Evolutionary conservation across 53 echinoderm and acorn worm genomes (phyloP), one percentile per base, ranked within the genome.

Genomic region (Echinarachnius parma): DNA sequence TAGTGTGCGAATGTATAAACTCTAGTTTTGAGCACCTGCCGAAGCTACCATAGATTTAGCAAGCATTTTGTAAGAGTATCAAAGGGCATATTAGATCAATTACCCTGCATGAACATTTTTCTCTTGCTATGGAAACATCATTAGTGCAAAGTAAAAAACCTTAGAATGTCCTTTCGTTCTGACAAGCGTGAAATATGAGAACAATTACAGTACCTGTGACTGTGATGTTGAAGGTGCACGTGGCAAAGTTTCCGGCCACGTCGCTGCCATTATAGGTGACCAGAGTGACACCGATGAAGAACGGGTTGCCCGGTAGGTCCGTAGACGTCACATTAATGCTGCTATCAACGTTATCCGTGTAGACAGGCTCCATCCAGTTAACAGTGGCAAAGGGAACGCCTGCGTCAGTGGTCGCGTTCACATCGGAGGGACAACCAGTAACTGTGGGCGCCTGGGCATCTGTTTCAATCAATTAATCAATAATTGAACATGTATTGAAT

Each of bases 301-400:
- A 86, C n/a, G 3, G 21, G 7, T 53, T 34, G 20, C 59, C 57
- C 18, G 81, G 35, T 1, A 48, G 23, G n/a, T 62, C 27, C 27
- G 53, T 64, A 16, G 62, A 35, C 14, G 48, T 60, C 1, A 55
- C 22, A 16, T 78, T 63, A 16, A 78, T 28, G 34, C 32, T 26
- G 8, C 46, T 56, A 14, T 62, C 79, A 33, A 78, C 48, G 42
- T 82, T 87, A 31, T 87, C 87, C 10, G 66, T 66, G 67, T 37
- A 80, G 9, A 67, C 45, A 28, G 80, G 80, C 49, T 44, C 80
- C 13, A 57, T 45, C 80, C 80, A 80, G 30, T 47, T 80, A 18
- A 68, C 68, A 24, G 30, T 59, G 1, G 67, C 68, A 57, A 58
- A 22, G 0, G 67, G 23, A 5, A 21, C 48, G 0, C 67, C 48